Percentiles rank a stretch among this genome's conserved stretches.
phyloP scores from a whole-genome alignment of 2,888 invertebrate genomes.

The Lottia scabra region DNA sequence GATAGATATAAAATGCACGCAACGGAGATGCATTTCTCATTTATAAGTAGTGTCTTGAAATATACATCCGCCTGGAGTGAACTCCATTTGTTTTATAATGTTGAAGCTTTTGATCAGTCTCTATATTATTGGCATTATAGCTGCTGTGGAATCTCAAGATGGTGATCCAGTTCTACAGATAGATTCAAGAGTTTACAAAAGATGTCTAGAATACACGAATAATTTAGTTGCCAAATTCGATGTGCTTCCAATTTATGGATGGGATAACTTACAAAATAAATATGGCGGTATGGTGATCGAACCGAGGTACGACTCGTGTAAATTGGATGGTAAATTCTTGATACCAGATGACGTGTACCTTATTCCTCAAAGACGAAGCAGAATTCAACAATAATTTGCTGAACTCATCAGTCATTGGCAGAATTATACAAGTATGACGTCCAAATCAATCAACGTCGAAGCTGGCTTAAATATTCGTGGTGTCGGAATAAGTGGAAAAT shows the following conservation, averaged over 20 bases:
- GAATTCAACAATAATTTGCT: slow-evolving; percentile 44
- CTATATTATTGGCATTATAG: too few relatives aligned
- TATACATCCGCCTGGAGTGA: too few relatives aligned
- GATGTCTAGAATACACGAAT: not conserved
- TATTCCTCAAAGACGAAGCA: slow-evolving; percentile 50
- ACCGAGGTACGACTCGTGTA: slow-evolving; percentile 28
- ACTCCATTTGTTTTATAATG: too few relatives aligned
- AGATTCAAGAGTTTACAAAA: too few relatives aligned
- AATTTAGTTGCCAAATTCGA: slow-evolving; percentile 34
- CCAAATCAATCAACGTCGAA: slow-evolving; percentile 44
- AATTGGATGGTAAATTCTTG: slow-evolving; percentile 49
- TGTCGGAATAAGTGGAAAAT: slow-evolving; percentile 49
- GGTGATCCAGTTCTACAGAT: too few relatives aligned
- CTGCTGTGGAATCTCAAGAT: too few relatives aligned
- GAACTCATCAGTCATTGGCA: slow-evolving; percentile 38
- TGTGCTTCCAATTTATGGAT: slow-evolving; percentile 56
- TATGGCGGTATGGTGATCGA: slow-evolving; percentile 43
- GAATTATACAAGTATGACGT: slow-evolving; percentile 45
- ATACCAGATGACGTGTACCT: slow-evolving; percentile 51
- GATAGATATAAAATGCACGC: too few relatives aligned
- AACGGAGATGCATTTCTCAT: too few relatives aligned
- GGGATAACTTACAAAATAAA: slow-evolving; percentile 58
- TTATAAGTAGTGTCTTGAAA: too few relatives aligned
- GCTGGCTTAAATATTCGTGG: slow-evolving; percentile 33
- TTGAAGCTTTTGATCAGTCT: too few relatives aligned